Evolutionary conservation across 37 sponge, comb jelly and placozoan genomes (phyloP).

Genomic region (Lycopodina hypogea): DNA sequence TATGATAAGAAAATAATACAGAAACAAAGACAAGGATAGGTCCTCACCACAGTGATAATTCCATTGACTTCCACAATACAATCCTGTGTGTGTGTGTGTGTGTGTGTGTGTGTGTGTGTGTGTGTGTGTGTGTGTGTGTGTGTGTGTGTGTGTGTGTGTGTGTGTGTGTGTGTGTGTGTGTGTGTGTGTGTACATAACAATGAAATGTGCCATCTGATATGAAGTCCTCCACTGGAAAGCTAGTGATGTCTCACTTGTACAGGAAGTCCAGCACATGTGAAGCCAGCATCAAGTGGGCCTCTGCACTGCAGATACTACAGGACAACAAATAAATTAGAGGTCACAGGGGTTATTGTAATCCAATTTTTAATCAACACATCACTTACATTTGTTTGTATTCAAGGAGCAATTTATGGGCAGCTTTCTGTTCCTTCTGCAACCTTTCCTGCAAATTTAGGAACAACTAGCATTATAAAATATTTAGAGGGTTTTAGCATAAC

Average conservation of each 20-base stretch:
- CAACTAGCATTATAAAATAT: neutral
- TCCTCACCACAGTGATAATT: slow-evolving; percentile 44
- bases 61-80: slow-evolving; percentile 33
- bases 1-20: slow-evolving; percentile 1
- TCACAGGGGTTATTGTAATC: neutral
- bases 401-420: slow-evolving; percentile 8
- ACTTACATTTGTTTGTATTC: slow-evolving; percentile 25
- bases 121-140: neutral
- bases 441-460: slow-evolving; percentile 2
- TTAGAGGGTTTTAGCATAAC: no score
- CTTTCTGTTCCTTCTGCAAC: slow-evolving; percentile 17
- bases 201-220: neutral
- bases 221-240: neutral
- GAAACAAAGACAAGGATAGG: neutral
- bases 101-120: neutral
- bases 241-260: slow-evolving; percentile 11
- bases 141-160: neutral
- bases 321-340: neutral
- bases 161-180: slow-evolving; percentile 13
- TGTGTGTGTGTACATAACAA: neutral
- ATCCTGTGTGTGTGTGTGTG: slow-evolving; percentile 2
- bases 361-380: neutral
- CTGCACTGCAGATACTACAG: slow-evolving; percentile 18
- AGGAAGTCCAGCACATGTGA: slow-evolving; percentile 16
- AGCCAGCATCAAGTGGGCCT: neutral